Base-by-base conservation (phyloP, 2,113 vertebrate species). In the Mesitornis unicolor region DNA sequence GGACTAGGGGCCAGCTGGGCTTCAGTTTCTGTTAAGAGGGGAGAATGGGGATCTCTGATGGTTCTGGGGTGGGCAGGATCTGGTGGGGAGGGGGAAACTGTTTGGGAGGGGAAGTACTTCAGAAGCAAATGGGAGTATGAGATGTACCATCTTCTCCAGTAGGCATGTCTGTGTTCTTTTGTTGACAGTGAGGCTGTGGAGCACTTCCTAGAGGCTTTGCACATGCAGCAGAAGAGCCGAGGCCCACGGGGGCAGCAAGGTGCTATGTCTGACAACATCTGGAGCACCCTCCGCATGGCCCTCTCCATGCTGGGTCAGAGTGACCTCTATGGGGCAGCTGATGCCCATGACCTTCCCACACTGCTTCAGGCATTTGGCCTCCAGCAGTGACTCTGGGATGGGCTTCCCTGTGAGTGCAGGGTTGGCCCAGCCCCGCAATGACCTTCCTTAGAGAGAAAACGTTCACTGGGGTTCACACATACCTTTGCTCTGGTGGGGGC, bases 301-400 rank as follows among this genome's bases (percentile, higher is more conserved):
- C 98, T 99, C 53, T 99, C 99, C 96, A 99, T 99, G 99, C 98
- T 99, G 97, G 99, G 99, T 76, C 99, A 99, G 97, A 99, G 99
- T 38, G 98, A 99, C n/a, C 98, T 99, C 45, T 99, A 99, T 1
- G 77, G 98, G 6, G 99, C 99, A 0, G 99, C 99, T 0, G 99
- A 99, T 95, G 98, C 98, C 43, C 98, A 91, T 21, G 99, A 99
- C 91, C 98, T 99, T 87, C 97, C 98, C 93, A 95, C 98, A 1
- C 98, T 99, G 84, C 98, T 99, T 79, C 93, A 92, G 67, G 98
- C 99, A 38, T 99, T 99, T 92, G 98, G 98, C 91, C 98, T 99
- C 84, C 98, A 98, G 90, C 99, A 99, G 93, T 99, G 98, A 97
- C 97, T 95, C 75, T 83, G 87, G 94, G 97, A 98, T 18, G 93